Base-by-base conservation (phyloP, 2,113 vertebrate species). In the Trematocara stigmaticum region DNA sequence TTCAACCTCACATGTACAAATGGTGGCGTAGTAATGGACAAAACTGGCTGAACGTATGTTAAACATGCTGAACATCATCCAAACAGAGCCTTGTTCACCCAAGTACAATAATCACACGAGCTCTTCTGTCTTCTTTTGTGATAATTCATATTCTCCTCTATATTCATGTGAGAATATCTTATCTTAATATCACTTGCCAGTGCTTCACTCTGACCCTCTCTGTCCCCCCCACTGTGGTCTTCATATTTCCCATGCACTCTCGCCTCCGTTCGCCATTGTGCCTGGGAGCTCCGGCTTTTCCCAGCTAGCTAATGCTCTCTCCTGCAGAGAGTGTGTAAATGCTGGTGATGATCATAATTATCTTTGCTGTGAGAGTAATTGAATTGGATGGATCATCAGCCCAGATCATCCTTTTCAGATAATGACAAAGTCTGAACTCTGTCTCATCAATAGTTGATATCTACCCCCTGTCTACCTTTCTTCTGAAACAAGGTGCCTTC, bases 321-420 rank as follows among this genome's bases (percentile, higher is more conserved):
- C 91, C 87, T 87, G 80, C 86, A 84, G 90, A 69, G 90, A 61
- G 86, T 86, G 84, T 79, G 84, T 90, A 85, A 94, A 90, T 64
- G 88, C 87, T 89, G 82, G 42, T 81, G 79, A 94, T 87, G 86
- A 83, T 92, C 61, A 69, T 85, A 91, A 91, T 93, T 84, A 86
- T 78, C 84, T 16, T 71, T 61, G 82, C 87, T 87, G 83, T 88
- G 85, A 90, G 82, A 79, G 86, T 92, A 89, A 93, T 93, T 90
- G 91, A 94, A 90, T 64, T 83, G 83, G 86, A 88, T 85, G 81
- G 86, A 88, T 93, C 12, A 23, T 45, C 83, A 87, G 57, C 61
- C 38, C 7, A 20, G 29, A 40, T 74, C 81, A 10, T 89, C 80
- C 26, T 76, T 51, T 88, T 89, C 89, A 71, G 76, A 92, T 87